A percentile compares a stretch with the other conserved stretches of the same genome.
Evolutionary conservation across 2,797 vertebrate species (phyloP).

Genomic region (Cuniculus paca): DNA sequence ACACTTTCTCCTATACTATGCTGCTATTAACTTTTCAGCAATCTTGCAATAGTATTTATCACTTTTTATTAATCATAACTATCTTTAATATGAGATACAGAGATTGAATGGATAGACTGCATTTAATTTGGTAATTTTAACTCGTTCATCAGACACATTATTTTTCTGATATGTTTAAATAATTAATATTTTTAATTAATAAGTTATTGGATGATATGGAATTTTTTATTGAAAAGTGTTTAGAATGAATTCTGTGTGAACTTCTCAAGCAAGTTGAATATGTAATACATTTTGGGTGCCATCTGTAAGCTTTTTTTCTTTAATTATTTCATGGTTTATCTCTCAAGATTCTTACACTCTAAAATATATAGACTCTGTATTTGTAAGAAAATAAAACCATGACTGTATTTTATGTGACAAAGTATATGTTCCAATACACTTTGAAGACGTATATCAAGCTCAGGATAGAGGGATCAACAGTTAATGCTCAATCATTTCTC

Average conservation of each 20-base stretch:
- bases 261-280: background rate
- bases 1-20: background rate
- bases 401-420: background rate
- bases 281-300: background rate
- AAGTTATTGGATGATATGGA: background rate
- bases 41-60: background rate
- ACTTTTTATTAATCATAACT: background rate
- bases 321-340: background rate
- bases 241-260: constrained; percentile 24
- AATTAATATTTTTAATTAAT: constrained; percentile 27
- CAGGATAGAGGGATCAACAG: background rate
- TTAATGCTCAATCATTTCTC: background rate
- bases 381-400: constrained; percentile 17
- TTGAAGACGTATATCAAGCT: background rate
- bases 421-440: background rate
- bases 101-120: background rate
- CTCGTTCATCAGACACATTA: background rate
- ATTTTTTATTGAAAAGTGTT: background rate
- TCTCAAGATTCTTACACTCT: background rate
- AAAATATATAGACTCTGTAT: background rate
- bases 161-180: background rate
- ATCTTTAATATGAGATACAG: constrained; percentile 13
- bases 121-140: constrained; percentile 23
- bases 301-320: background rate
- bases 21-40: background rate